Evolutionary conservation across 2,113 vertebrate species (phyloP), one percentile per base, ranked within the genome.

Genomic region (Megalops atlanticus): DNA sequence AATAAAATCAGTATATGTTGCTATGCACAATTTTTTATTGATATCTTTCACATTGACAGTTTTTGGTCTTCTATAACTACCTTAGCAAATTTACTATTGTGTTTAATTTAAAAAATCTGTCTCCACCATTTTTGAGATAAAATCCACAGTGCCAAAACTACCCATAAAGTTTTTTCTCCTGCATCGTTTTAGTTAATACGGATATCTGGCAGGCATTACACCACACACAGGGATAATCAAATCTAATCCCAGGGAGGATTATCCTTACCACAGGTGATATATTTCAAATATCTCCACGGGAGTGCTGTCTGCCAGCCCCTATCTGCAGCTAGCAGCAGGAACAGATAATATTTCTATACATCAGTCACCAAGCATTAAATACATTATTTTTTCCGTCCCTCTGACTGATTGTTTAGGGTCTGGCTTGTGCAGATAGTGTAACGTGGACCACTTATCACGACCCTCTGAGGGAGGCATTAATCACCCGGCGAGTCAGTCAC

Each of bases 261-360:
- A 80, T 83, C 73, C 43, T 75, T 70, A 43, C 54, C 74, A 70
- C 78, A 83, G 82, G 74, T 83, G 74, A 81, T 81, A 52, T 75
- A 73, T 80, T 40, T 45, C 74, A 76, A 68, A 86, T 68, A 41
- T 78, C 77, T 77, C 77, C 38, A 54, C 79, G 43, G 77, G 69
- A 80, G 74, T 12, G 21, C 10, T 40, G 40, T 52, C 16, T 76
- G 73, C 54, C 40, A 76, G 52, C n/a, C 18, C n/a, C 49, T 84
- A 82, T 85, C 78, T 80, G 36, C 41, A 2, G 73, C 58, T 7
- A 39, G 69, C 80, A 77, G 76, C 79, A 77, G 80, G 41, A 68
- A 33, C 39, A 73, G 73, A 74, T 85, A 82, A 82, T 82, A 77
- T 73, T 43, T 80, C 82, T 80, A 79, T 79, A 87, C 84, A 85